Evolutionary conservation across 2,888 invertebrate species (phyloP), one percentile per base, ranked within the genome.

Genomic region (Eumerus sabulonum): DNA sequence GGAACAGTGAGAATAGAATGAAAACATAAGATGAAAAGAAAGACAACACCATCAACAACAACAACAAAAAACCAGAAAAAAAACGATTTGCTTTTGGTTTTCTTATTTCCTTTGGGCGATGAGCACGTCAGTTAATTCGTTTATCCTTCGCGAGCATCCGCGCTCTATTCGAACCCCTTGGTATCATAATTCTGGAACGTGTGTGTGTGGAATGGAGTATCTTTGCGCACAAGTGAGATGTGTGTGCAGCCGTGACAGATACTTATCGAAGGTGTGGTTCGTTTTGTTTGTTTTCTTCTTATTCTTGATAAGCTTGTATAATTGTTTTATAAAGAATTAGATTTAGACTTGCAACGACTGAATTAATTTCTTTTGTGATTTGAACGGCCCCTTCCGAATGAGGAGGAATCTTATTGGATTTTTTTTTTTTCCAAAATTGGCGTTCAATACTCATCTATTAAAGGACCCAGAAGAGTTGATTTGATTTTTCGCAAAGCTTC

Each of bases 231-330:
- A 57, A 68, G 54, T 72, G 36, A 72, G 66, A 76, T 79, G 74
- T 63, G 74, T 73, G 73, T 73, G 73, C 73, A 79, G 68, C n/a
- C 74, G 79, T 79, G 79, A 79, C 79, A 79, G 79, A 79, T 79
- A 79, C 19, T 68, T 74, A 79, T 79, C 79, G 79, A 74, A 79
- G 79, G 79, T 79, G 79, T 79, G 79, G 68, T 64, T 40, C 5
- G 40, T 19, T 53, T 17, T 48, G n/a, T n/a, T n/a, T n/a, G n/a
- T n/a, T n/a, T n/a, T n/a, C n/a, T n/a, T n/a, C n/a, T 40, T 53
- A 13, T 60, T 60, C 48, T 67, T 27, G 14, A 35, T 74, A 79
- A 70, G 60, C 70, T n/a, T 70, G 70, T 79, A 68, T 44, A 79
- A 68, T 44, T 53, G 54, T 54, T 68, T 73, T 40, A 51, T 63